Conservation (phyloP, 2,113 vertebrate genomes). For the Sardina pilchardus region DNA sequence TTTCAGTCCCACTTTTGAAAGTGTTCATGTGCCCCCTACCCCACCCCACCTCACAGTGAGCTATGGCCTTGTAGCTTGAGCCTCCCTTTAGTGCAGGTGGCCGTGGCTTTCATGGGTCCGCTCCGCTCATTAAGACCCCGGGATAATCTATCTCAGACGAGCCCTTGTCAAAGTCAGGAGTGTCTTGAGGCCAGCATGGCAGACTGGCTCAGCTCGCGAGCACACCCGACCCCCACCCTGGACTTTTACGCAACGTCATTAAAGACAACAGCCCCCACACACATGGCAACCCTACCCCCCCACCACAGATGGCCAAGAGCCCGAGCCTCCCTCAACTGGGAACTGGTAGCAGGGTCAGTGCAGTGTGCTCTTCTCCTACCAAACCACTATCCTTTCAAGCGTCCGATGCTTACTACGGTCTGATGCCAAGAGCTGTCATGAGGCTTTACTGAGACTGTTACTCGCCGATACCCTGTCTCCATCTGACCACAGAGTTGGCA, state of each 20-base stretch:
- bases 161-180: slow-evolving; percentile 29
- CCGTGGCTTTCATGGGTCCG: slow-evolving; percentile 68
- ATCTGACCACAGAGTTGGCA: slow-evolving; percentile 44
- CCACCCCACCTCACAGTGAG: slow-evolving; percentile 51
- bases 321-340: not conserved
- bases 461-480: slow-evolving; percentile 37
- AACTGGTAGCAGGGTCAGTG: not conserved
- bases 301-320: slow-evolving; percentile 6
- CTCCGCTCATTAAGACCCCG: slow-evolving; percentile 67
- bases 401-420: slow-evolving; percentile 1
- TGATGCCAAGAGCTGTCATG: slow-evolving; percentile 35
- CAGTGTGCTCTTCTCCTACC: too few species aligned
- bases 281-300: slow-evolving; percentile 40
- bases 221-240: slow-evolving; percentile 57
- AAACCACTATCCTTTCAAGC: not conserved
- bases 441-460: slow-evolving; percentile 54
- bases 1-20: slow-evolving; percentile 51
- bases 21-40: slow-evolving; percentile 49
- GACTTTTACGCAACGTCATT: slow-evolving; percentile 57
- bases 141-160: slow-evolving; percentile 75
- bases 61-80: slow-evolving; percentile 69
- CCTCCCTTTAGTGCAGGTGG: slow-evolving; percentile 71
- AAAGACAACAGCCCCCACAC: slow-evolving; percentile 40
- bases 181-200: slow-evolving; percentile 64
- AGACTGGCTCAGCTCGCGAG: slow-evolving; percentile 68